phyloP scores from a whole-genome alignment of 2,797 vertebrate genomes.

The Australoheros facetus region DNA sequence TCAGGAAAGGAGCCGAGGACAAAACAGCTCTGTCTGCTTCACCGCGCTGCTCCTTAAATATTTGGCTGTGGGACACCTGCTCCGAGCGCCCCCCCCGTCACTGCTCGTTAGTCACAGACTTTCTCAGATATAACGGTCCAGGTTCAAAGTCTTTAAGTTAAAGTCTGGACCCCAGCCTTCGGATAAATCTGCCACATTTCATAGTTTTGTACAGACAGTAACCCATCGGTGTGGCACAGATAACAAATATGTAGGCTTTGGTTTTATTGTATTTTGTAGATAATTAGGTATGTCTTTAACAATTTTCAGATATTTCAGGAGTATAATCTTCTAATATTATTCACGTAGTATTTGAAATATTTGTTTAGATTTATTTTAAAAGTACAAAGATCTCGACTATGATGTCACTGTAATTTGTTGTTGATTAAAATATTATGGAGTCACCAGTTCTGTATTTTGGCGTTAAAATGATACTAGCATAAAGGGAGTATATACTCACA shows the following conservation, averaged over 20 bases:
- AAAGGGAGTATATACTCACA: background rate
- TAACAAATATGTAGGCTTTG: background rate
- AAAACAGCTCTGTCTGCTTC: constrained; percentile 20
- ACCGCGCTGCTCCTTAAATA: background rate
- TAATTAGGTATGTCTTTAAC: background rate
- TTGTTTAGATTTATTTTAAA: background rate
- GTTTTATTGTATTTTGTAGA: background rate
- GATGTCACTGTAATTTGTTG: background rate
- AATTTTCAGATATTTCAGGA: no score
- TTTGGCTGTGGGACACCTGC: background rate
- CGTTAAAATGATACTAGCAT: background rate
- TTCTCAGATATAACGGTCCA: no score
- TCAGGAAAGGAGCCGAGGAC: constrained; percentile 23
- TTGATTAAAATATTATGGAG: no score
- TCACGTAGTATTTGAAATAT: background rate
- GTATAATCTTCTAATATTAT: background rate
- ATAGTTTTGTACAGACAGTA: background rate
- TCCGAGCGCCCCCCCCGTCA: background rate
- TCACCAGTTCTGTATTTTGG: background rate
- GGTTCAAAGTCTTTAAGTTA: no score
- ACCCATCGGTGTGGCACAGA: background rate
- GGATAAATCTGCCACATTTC: background rate
- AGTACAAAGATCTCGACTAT: background rate
- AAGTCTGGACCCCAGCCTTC: no score
- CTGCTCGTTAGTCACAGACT: background rate